Base-by-base conservation (phyloP, 2,888 invertebrate species). In the Strigamia maritima region DNA sequence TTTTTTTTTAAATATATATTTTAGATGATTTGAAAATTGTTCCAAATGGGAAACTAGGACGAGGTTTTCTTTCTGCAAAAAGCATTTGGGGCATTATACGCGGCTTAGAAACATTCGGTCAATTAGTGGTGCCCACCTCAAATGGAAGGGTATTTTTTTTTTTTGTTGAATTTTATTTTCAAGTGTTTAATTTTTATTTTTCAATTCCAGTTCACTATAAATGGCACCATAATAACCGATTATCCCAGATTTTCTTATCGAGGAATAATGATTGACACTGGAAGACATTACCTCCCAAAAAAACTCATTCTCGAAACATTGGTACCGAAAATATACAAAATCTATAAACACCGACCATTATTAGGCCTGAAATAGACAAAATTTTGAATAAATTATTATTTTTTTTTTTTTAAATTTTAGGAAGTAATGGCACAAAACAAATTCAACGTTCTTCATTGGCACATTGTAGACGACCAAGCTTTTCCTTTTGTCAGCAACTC, bases 371-470 rank as follows among this genome's bases (percentile, higher is more conserved):
- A n/a, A n/a, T n/a, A n/a, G n/a, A n/a, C n/a, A n/a, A n/a, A n/a
- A n/a, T n/a, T n/a, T n/a, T n/a, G n/a, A n/a, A n/a, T n/a, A n/a
- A n/a, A n/a, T n/a, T n/a, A n/a, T n/a, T n/a, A n/a, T n/a, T n/a
- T n/a, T n/a, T n/a, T n/a, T n/a, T n/a, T n/a, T n/a, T n/a, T n/a
- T n/a, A n/a, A n/a, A n/a, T 12, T 70, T n/a, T 84, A 97, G 83
- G 94, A 96, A 81, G 93, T 93, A 0, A 94, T 97, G 94, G 89
- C 92, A 0, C 93, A 93, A 86, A 96, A 95, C 85, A 97, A 97
- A 86, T 86, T 96, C 84, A 97, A 97, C 85, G 94, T 96, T 0
- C 91, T 97, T 81, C 97, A 97, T 85, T 97, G 97, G 97, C 97
- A 97, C 85, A 93, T 98, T 77, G 93, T 93, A 0, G 97, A 97